Evolutionary conservation across 2,797 vertebrate species (phyloP).

Genomic region (Petrocephalus schoutedeni): DNA sequence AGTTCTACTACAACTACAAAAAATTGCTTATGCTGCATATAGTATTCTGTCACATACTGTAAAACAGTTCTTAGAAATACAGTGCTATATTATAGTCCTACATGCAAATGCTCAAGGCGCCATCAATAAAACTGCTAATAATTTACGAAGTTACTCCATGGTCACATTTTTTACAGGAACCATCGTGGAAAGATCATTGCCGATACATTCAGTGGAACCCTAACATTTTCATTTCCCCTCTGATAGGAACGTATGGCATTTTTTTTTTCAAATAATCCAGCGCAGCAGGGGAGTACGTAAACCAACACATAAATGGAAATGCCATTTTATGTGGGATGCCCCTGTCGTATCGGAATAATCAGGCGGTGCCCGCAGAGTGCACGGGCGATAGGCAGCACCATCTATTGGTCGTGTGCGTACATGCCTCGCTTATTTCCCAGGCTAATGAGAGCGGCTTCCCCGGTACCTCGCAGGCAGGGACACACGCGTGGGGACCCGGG

Average conservation of each 20-base stretch:
- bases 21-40: not conserved
- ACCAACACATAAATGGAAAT: constrained; percentile 11
- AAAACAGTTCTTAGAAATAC: not conserved
- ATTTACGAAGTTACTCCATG: not conserved
- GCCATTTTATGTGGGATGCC: constrained; percentile 10
- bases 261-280: constrained; percentile 22
- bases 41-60: not conserved
- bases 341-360: not conserved
- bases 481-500: not conserved
- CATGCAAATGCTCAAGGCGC: not conserved
- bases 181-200: not conserved
- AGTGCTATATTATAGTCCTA: not conserved
- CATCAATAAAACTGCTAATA: not conserved
- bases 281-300: constrained; percentile 4
- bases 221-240: constrained; percentile 20
- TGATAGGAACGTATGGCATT: constrained; percentile 24
- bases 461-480: constrained; percentile 32
- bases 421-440: constrained; percentile 39
- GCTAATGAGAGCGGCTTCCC: constrained; percentile 38
- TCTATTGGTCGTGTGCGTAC: constrained; percentile 32
- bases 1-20: not conserved
- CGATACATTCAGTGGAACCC: not conserved
- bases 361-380: not conserved
- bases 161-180: not conserved
- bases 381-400: constrained; percentile 36